Percentiles rank a stretch among this genome's conserved stretches.
Evolutionary conservation across 1,140 invertebrate genomes (phyloP).

Genomic region (Trinorchestia longiramus): DNA sequence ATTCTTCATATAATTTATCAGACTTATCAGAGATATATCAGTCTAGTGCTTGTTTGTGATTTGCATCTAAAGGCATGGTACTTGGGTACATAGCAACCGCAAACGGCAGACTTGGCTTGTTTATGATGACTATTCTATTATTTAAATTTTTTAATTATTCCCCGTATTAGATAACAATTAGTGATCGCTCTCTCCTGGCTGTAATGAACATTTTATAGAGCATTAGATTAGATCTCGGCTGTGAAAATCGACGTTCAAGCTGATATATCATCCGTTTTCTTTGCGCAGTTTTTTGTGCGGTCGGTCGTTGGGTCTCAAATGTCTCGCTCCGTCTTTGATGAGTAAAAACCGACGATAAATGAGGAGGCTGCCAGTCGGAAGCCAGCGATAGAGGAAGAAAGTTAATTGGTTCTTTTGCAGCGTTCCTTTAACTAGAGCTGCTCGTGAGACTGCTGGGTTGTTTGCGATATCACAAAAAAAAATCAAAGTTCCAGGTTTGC

Average conservation of each 20-base stretch:
- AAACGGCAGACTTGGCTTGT: no score
- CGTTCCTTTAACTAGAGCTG: background rate
- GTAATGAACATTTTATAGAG: background rate
- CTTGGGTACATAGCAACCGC: no score
- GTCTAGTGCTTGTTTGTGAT: no score
- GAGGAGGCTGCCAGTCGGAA: background rate
- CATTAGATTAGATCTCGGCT: background rate
- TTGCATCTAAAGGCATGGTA: no score
- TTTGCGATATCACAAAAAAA: background rate
- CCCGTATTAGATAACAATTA: background rate
- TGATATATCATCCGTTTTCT: background rate
- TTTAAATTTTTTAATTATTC: no score
- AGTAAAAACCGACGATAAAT: slow-evolving; percentile 31
- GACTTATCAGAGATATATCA: no score
- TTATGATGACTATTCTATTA: no score
- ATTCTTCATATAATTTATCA: no score
- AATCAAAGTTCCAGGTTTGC: background rate
- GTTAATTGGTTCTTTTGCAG: slow-evolving; percentile 41
- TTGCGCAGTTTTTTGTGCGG: background rate
- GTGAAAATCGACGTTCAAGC: background rate
- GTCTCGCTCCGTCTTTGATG: slow-evolving; percentile 21
- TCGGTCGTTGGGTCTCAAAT: background rate
- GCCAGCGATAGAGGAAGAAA: slow-evolving; percentile 13
- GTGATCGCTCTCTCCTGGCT: background rate
- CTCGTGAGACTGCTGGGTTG: background rate